Evolutionary conservation across 30 jellyfish, hydroid and myxozoan species (phyloP), one percentile per base, ranked within the genome.

Genomic region (Catostylus mosaicus): DNA sequence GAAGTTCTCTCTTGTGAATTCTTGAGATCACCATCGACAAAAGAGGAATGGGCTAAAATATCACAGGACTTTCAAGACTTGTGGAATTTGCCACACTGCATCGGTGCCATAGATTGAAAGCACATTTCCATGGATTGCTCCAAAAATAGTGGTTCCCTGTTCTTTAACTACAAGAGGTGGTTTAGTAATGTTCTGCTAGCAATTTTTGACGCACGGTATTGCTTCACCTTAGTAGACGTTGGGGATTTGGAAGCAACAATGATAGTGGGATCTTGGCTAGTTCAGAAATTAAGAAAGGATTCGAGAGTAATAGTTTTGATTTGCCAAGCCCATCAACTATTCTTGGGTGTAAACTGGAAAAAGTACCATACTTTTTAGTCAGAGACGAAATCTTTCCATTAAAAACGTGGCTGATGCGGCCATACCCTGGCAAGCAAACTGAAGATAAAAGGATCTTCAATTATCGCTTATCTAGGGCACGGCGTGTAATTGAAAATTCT

Each of bases 351-450:
- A 30, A 62, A 32, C 36, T 48, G 62, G 35, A 43, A 48, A 43
- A 73, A 43, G 73, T 79, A 54, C 90, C 90, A 48, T 79, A 79
- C 29, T 59, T 82, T 14, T 80, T 82, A 38, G 40, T 82, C 48
- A 89, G 87, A 20, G 92, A 82, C 54, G 92, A 67, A 30, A 70
- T 82, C 12, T 67, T 82, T 69, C 92, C 92, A n/a, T 54, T 85
- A 73, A 73, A 85, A 61, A 70, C 90, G 32, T 85, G 95, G 95
- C 33, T 85, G 51, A 62, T 85, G 75, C 76, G 40, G 38, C 95
- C 95, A n/a, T 85, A 54, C 56, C 84, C 90, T 57, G 89, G 84
- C 31, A 73, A 66, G 35, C 32, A 62, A 24, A 20, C 57, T 10
- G 77, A 61, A 54, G 56, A 54, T 46, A 51, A 75, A 16, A 9